Conservation (phyloP, 2,797 vertebrate genomes). For the Crenuchus spilurus region DNA sequence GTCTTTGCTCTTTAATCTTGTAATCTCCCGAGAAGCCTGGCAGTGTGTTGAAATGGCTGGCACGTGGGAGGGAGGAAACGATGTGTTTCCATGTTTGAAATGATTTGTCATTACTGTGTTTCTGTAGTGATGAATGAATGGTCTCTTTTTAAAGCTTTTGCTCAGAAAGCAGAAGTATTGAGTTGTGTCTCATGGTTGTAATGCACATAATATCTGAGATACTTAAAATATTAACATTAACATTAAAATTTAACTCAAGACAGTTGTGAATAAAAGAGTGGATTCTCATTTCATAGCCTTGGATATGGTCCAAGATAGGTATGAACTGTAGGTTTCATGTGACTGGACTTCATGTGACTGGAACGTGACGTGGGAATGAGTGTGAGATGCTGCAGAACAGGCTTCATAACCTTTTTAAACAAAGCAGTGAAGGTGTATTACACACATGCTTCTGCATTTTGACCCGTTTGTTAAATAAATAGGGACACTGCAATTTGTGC, state of each 20-base stretch:
- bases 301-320: slow-evolving; percentile 18
- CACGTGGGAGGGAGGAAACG: background rate
- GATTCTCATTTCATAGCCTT: slow-evolving; percentile 8
- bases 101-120: background rate
- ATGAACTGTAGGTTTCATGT: background rate
- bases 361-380: background rate
- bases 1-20: background rate
- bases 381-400: background rate
- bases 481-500: too few relatives aligned
- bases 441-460: too few relatives aligned
- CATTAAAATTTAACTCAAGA: slow-evolving; percentile 30
- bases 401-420: background rate
- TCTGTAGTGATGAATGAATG: slow-evolving; percentile 22
- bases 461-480: too few relatives aligned
- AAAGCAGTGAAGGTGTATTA: background rate
- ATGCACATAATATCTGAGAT: slow-evolving; percentile 26
- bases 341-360: background rate
- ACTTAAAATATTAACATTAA: background rate
- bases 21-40: background rate
- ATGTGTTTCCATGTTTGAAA: background rate
- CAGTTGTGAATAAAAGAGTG: background rate
- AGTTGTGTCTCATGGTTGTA: slow-evolving; percentile 8
- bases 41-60: background rate
- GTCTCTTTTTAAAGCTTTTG: slow-evolving; percentile 8
- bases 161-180: slow-evolving; percentile 7